These are phyloP conservation scores for Cosmia trapezina DNA, from an alignment of 2,888 invertebrate genomes.

Conservation along the genomic window DNA sequence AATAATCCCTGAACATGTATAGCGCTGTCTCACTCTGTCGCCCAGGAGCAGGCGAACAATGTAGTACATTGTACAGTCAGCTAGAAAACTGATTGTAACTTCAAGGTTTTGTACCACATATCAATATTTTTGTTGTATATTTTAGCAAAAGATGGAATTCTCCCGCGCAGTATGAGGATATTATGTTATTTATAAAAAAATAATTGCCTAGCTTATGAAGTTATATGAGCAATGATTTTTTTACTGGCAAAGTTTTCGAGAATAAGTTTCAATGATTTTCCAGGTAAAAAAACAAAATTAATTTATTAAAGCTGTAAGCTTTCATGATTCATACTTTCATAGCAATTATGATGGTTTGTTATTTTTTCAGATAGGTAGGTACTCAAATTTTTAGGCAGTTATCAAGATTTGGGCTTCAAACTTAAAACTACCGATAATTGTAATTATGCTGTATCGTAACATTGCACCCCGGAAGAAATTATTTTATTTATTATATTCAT, in stretches of 20 bases:
- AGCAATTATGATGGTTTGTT: neutral
- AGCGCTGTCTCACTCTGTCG: conserved; percentile 2
- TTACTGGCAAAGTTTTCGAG: neutral
- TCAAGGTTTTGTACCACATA: neutral
- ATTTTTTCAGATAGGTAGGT: neutral
- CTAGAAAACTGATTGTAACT: neutral
- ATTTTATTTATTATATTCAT: conserved; percentile 9
- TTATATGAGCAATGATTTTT: no score
- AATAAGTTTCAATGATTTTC: neutral
- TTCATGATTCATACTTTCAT: neutral
- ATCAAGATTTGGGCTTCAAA: neutral
- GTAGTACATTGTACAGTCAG: conserved; percentile 1
- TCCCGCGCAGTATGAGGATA: no score
- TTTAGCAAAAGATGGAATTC: neutral
- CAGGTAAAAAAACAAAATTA: neutral
- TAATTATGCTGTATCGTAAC: neutral
- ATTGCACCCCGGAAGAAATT: neutral
- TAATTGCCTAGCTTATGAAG: neutral
- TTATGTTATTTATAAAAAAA: neutral
- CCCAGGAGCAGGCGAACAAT: neutral
- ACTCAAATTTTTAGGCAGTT: neutral
- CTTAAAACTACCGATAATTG: neutral
- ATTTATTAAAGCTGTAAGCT: neutral
- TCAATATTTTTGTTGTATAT: neutral
- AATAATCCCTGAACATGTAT: neutral